Evolutionary conservation across 2,797 vertebrate species (phyloP).

Genomic region (Triplophysa bombifrons): DNA sequence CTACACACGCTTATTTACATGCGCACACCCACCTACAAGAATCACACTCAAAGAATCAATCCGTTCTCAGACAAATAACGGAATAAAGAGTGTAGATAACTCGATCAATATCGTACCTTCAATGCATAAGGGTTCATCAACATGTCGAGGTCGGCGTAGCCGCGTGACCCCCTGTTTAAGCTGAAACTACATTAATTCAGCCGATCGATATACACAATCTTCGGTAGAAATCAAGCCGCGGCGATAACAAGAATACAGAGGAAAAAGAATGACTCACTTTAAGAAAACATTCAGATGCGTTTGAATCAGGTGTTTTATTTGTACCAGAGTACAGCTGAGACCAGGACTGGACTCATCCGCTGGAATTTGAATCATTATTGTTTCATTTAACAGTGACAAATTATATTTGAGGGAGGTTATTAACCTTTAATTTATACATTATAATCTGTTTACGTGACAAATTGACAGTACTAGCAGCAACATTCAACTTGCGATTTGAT

Average conservation of each 20-base stretch:
- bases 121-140: slow-evolving; percentile 80
- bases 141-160: slow-evolving; percentile 77
- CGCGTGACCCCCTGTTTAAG: slow-evolving; percentile 75
- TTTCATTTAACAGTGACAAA: neutral
- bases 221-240: slow-evolving; percentile 78
- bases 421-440: neutral
- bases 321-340: neutral
- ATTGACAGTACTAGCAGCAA: too few species aligned
- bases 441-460: neutral
- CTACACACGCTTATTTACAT: slow-evolving; percentile 53
- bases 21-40: slow-evolving; percentile 51
- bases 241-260: slow-evolving; percentile 68
- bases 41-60: slow-evolving; percentile 73
- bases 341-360: neutral
- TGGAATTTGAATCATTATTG: neutral
- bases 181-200: slow-evolving; percentile 79
- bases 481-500: too few species aligned
- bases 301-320: slow-evolving; percentile 64
- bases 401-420: neutral
- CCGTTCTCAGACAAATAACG: slow-evolving; percentile 76
- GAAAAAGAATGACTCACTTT: slow-evolving; percentile 62
- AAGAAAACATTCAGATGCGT: slow-evolving; percentile 63
- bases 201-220: slow-evolving; percentile 82
- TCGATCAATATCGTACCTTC: slow-evolving; percentile 76
- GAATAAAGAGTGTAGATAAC: slow-evolving; percentile 78